Percentiles rank a stretch among this genome's conserved stretches.
Conservation (phyloP, 2,888 invertebrate genomes). For the Hylaea fasciaria region DNA sequence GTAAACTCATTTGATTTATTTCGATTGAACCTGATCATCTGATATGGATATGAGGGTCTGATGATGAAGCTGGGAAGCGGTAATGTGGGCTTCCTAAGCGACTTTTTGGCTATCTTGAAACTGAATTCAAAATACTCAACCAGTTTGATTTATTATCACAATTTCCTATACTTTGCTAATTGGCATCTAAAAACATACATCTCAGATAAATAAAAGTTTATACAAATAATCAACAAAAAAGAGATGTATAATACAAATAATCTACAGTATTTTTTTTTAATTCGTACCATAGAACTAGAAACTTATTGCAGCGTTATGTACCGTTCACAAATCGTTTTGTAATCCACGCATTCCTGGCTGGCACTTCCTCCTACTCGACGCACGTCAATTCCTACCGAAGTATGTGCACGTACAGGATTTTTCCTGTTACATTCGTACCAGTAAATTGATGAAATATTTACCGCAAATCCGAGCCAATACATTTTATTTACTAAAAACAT, state of each 20-base stretch:
- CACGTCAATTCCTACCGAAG: not conserved
- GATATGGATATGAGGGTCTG: too few relatives aligned
- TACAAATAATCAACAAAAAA: not conserved
- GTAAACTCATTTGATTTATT: too few relatives aligned
- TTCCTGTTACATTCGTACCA: slow-evolving; percentile 1
- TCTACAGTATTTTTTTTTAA: too few relatives aligned
- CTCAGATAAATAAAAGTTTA: too few relatives aligned
- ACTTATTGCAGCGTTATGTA: not conserved
- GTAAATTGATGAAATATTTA: not conserved
- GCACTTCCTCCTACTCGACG: not conserved
- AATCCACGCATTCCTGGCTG: not conserved
- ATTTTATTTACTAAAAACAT: slow-evolving; percentile 5
- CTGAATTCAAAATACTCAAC: too few relatives aligned
- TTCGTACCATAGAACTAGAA: not conserved
- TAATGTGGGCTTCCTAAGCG: too few relatives aligned
- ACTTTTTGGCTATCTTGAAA: too few relatives aligned
- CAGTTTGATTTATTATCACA: too few relatives aligned
- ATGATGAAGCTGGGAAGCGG: too few relatives aligned
- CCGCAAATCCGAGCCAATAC: slow-evolving; percentile 1
- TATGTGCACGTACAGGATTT: not conserved
- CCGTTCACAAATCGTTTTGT: slow-evolving; percentile 5
- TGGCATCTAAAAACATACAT: too few relatives aligned
- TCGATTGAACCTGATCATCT: too few relatives aligned
- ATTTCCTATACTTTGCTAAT: too few relatives aligned
- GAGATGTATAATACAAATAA: not conserved